These are phyloP conservation scores for Echinarachnius parma DNA, from an alignment of 53 echinoderm and acorn worm genomes.

Conservation along the genomic window DNA sequence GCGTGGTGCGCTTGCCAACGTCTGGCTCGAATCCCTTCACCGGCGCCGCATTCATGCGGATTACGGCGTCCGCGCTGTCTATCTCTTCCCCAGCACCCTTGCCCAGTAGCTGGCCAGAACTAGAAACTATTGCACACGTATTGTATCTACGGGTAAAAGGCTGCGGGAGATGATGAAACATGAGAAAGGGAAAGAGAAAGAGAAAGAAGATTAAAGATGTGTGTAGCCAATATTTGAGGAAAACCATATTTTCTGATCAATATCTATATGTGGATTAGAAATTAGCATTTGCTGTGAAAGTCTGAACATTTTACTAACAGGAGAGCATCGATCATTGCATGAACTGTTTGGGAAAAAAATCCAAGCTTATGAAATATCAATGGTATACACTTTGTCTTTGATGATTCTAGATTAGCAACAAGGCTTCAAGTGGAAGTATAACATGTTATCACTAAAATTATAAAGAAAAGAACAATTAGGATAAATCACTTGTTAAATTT, in stretches of 20 bases:
- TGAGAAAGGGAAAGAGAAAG: not conserved
- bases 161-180: constrained; percentile 1
- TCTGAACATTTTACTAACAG: too few species aligned
- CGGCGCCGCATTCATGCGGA: constrained; percentile 47
- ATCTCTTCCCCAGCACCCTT: constrained; percentile 37
- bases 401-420: too few species aligned
- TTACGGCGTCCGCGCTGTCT: constrained; percentile 29
- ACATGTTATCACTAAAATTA: too few species aligned
- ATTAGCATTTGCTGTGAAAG: too few species aligned
- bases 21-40: constrained; percentile 47
- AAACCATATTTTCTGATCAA: not conserved
- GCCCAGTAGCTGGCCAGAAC: constrained; percentile 48
- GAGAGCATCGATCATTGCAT: too few species aligned
- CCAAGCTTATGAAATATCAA: too few species aligned
- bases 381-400: too few species aligned
- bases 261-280: too few species aligned
- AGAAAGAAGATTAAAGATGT: not conserved
- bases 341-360: too few species aligned
- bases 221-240: not conserved
- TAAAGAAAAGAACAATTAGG: too few species aligned
- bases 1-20: constrained; percentile 36
- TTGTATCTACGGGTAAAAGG: constrained; percentile 47
- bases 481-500: too few species aligned
- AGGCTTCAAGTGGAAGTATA: too few species aligned
- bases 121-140: constrained; percentile 54